These are phyloP conservation scores for Micromesistius poutassou DNA, from an alignment of 2,797 vertebrate species.

Conservation along the genomic window DNA sequence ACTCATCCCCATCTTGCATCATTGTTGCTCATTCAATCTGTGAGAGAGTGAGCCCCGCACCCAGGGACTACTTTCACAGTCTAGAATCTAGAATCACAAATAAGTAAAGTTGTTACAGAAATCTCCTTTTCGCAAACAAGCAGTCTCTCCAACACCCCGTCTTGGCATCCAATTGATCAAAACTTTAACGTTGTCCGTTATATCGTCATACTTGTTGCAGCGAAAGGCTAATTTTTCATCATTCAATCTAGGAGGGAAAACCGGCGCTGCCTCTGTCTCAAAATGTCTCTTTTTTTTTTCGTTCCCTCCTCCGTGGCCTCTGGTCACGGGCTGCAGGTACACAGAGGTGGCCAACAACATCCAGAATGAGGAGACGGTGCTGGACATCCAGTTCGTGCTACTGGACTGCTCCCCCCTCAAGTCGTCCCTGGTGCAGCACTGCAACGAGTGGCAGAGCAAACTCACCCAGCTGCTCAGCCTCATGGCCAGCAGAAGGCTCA, in stretches of 20 bases:
- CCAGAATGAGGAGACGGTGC: conserved; percentile 84
- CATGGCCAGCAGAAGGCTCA: conserved; percentile 73
- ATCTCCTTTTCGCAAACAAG: not conserved
- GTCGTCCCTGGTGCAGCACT: conserved; percentile 82
- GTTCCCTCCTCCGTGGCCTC: not conserved
- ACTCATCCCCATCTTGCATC: not conserved
- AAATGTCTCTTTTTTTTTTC: not conserved
- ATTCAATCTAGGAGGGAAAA: no score
- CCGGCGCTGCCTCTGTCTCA: no score
- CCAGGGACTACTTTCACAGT: no score
- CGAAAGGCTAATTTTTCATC: not conserved
- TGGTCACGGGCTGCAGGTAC: conserved; percentile 68
- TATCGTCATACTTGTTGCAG: not conserved
- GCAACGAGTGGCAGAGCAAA: conserved; percentile 85
- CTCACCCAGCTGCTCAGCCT: conserved; percentile 81
- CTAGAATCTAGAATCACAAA: not conserved
- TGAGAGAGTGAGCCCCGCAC: not conserved
- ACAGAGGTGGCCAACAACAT: conserved; percentile 82
- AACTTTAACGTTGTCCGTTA: not conserved
- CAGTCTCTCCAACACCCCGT: not conserved
- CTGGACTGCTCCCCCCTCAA: conserved; percentile 86
- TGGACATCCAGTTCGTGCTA: conserved; percentile 79
- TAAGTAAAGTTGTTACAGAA: not conserved
- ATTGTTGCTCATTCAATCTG: not conserved
- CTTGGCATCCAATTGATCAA: not conserved